phyloP scores from a whole-genome alignment of 2,797 vertebrate genomes.

The Cetoscarus ocellatus region DNA sequence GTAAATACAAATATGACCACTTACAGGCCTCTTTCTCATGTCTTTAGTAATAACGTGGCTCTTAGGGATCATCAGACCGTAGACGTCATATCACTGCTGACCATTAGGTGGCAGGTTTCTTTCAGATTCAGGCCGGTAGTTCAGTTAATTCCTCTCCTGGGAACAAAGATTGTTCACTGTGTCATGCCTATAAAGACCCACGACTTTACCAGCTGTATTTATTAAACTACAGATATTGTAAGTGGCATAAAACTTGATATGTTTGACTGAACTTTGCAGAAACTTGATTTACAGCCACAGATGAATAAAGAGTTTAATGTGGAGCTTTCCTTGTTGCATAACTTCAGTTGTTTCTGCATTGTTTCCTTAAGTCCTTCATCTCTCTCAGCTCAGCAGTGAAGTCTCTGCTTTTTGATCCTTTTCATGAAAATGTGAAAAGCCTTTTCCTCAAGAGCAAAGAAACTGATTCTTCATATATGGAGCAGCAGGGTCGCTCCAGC shows the following conservation, averaged over 20 bases:
- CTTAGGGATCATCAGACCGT: background rate
- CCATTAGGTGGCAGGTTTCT: constrained; percentile 51
- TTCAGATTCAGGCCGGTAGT: constrained; percentile 23
- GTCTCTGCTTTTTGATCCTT: constrained; percentile 4
- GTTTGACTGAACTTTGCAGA: no score
- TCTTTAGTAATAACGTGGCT: background rate
- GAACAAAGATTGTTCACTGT: background rate
- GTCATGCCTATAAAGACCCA: background rate
- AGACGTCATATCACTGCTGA: background rate
- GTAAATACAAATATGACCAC: no score
- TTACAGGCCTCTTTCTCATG: no score
- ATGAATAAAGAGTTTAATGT: no score
- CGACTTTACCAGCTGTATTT: no score
- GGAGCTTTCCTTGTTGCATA: background rate
- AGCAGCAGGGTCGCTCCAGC: constrained; percentile 63
- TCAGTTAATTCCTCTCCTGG: background rate
- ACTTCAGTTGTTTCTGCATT: background rate
- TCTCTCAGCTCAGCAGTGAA: background rate
- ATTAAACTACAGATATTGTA: no score
- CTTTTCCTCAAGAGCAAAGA: constrained; percentile 19
- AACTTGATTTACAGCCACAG: no score
- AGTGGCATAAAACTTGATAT: no score
- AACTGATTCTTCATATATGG: constrained; percentile 31
- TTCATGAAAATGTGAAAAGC: constrained; percentile 14
- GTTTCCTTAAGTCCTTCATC: background rate